These are phyloP conservation scores for Nesogale talazaci DNA, from an alignment of 2,113 vertebrate species.

Conservation along the genomic window DNA sequence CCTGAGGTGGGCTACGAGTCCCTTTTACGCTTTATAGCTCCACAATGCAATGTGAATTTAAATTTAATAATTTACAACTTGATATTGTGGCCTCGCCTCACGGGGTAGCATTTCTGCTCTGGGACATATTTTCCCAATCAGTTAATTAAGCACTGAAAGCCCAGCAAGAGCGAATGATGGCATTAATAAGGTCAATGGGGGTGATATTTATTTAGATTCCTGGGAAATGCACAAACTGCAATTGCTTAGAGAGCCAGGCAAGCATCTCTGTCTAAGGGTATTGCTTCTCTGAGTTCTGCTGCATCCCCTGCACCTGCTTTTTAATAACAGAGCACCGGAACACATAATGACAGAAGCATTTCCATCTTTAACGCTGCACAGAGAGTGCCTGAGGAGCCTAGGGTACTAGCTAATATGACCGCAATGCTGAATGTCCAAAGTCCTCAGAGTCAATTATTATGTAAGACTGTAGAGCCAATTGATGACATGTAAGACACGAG, in stretches of 20 bases:
- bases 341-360: slow-evolving; percentile 45
- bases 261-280: neutral
- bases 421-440: slow-evolving; percentile 58
- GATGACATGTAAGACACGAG: slow-evolving; percentile 40
- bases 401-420: slow-evolving; percentile 56
- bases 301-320: neutral
- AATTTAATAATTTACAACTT: neutral
- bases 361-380: neutral
- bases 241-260: neutral
- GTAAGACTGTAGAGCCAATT: slow-evolving; percentile 19
- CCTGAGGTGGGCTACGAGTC: neutral
- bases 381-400: slow-evolving; percentile 1
- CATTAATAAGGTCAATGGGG: neutral
- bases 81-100: neutral
- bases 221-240: neutral
- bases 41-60: neutral
- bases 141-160: neutral
- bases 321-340: slow-evolving; percentile 14
- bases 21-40: slow-evolving; percentile 1
- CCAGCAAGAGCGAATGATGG: neutral
- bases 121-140: neutral
- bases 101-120: neutral
- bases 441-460: slow-evolving; percentile 4
- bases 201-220: neutral
- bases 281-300: neutral